A percentile compares a stretch with the other conserved stretches of the same genome.
These are phyloP conservation scores for Pipistrellus nathusii DNA, from an alignment of 2,797 vertebrate genomes.

Conservation along the genomic window DNA sequence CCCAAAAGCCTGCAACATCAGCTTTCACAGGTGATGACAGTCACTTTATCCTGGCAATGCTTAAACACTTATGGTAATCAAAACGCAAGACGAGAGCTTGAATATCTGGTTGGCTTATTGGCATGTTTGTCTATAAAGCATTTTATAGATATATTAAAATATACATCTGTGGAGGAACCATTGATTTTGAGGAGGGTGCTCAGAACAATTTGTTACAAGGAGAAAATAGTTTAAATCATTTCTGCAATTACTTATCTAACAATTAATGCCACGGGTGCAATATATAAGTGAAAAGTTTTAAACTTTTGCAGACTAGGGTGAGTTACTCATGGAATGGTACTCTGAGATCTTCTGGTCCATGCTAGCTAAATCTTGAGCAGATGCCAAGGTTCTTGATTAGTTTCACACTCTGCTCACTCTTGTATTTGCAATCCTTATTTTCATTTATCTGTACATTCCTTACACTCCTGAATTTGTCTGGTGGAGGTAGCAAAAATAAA, in stretches of 20 bases:
- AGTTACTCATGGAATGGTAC: neutral
- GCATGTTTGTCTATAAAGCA: neutral
- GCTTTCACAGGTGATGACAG: neutral
- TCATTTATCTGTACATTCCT: neutral
- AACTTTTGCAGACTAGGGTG: neutral
- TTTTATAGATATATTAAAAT: neutral
- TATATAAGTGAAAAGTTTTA: neutral
- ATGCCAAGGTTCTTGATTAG: neutral
- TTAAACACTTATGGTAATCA: neutral
- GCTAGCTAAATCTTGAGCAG: neutral
- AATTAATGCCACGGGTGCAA: neutral
- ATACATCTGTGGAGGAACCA: neutral
- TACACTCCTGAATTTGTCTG: neutral
- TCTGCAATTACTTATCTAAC: neutral
- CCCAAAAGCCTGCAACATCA: neutral
- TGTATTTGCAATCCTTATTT: neutral
- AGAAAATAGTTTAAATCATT: neutral
- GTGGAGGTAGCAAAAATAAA: neutral
- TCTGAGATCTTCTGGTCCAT: neutral
- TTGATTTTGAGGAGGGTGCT: neutral
- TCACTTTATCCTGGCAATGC: neutral
- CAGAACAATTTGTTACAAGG: neutral
- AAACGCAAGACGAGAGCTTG: neutral
- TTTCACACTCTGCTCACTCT: neutral
- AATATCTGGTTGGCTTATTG: neutral